phyloP scores from a whole-genome alignment of 2,888 invertebrate species.

The Rosalia funebris region DNA sequence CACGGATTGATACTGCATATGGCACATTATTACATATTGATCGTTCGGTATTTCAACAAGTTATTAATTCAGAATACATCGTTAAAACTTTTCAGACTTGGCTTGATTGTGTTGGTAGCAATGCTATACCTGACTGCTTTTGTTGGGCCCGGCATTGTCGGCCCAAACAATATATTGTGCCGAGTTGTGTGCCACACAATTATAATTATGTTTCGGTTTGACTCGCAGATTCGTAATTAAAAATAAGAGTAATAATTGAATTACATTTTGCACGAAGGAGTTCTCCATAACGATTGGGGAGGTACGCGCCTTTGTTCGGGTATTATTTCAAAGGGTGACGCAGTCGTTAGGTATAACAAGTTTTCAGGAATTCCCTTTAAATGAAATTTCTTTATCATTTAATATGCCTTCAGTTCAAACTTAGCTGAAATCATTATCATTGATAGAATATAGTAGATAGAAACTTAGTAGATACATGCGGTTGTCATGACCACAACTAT shows the following conservation, averaged over 20 bases:
- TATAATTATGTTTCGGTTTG: conserved; percentile 64
- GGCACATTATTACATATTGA: conserved; percentile 58
- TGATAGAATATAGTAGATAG: too few relatives aligned
- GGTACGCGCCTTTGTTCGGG: conserved; percentile 10
- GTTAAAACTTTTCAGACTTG: conserved; percentile 66
- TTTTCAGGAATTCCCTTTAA: conserved; percentile 17
- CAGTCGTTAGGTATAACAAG: conserved; percentile 21
- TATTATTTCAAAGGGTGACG: conserved; percentile 22
- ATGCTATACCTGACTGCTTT: conserved; percentile 62
- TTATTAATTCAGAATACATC: conserved; percentile 65
- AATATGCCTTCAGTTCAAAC: too few relatives aligned
- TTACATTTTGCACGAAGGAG: conserved; percentile 36
- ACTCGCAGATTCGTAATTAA: conserved; percentile 62
- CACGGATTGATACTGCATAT: conserved; percentile 48
- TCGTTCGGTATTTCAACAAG: conserved; percentile 61
- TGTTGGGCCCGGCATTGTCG: conserved; percentile 59
- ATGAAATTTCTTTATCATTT: conserved; percentile 11
- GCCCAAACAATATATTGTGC: conserved; percentile 61
- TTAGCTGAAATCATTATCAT: too few relatives aligned
- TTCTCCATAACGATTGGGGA: conserved; percentile 29
- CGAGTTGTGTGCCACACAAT: conserved; percentile 62
- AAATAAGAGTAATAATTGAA: conserved; percentile 52
- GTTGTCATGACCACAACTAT: too few relatives aligned
- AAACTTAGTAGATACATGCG: too few relatives aligned
- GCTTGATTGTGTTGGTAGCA: conserved; percentile 61